Base-by-base conservation (phyloP, 2,888 invertebrate genomes). In the Busseola fusca region DNA sequence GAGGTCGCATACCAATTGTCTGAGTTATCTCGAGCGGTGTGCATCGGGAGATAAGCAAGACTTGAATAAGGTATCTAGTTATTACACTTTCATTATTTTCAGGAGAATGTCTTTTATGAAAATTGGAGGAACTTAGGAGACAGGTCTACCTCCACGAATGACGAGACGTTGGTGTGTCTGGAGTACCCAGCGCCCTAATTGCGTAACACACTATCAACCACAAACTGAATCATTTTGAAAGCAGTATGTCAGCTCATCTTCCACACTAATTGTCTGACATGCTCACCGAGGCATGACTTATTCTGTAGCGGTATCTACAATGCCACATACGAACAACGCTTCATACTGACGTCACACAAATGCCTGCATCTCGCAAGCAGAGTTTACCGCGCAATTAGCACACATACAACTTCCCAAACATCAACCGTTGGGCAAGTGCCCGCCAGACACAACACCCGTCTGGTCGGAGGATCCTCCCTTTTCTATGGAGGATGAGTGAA, bases 1-100 rank as follows among this genome's bases (percentile, higher is more conserved):
- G 79, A 82, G 88, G 89, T 86, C 87, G 73, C 86, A 87, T 86
- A 78, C 86, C 85, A 76, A 72, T 78, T 69, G 72, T 74, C 69
- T 86, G 80, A 80, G 78, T 83, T 74, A 81, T 82, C 82, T 82
- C 64, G 65, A 50, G 74, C 66, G 65, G 59, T 80, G 75, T 85
- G 79, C 81, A 82, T 80, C 82, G 52, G 10, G 54, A 60, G 63
- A 78, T 74, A 78, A 70, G 48, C 45, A 30, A 50, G 16, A 25
- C 42, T 69, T 58, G 45, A 45, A 6, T 64, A 67, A 37, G 14
- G 42, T 45, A 76, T 69, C 48, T 48, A 48, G 9, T 60, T 73
- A 67, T 62, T 58, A 67, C 40, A 60, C 5, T 65, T 65, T 52
- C 27, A 50, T 54, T 60, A n/a, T 34, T 69, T 74, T 63, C 40